Evolutionary conservation across 2,888 invertebrate genomes (phyloP), one percentile per base, ranked within the genome.

Genomic region (Hermodice carunculata): DNA sequence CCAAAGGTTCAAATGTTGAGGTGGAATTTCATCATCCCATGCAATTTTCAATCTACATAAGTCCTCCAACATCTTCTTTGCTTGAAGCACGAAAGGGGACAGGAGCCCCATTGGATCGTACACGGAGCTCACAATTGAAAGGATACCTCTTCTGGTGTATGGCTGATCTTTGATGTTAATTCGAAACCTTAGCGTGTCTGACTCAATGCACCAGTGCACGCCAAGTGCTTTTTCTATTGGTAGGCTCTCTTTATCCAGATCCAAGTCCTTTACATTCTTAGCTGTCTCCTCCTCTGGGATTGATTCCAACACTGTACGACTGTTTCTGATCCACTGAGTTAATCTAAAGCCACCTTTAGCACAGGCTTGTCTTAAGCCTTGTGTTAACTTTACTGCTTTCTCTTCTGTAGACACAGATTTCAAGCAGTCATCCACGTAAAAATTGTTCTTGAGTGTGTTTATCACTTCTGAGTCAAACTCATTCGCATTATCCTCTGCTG

Each of bases 101-200:
- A 88, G 54, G 88, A 87, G 26, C 87, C 87, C 64, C 2, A 64
- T 32, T 24, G 65, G 61, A 62, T 64, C 61, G 29, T 44, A 64
- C 2, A 64, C 24, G 14, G 65, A 64, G 3, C 53, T 24, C 3
- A 53, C 53, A 3, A 46, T 44, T 2, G 61, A 40, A 2, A 64
- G 46, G 24, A 64, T 44, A 11, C 65, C 53, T 34, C 61, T 28
- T 17, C 53, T 64, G 5, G 26, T 14, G 2, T n/a, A n/a, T n/a
- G 53, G 52, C 3, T 28, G 32, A 5, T 62, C 60, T n/a, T 43
- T 8, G 6, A 62, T 11, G 2, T 14, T 28, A n/a, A 54, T 8
- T 4, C 40, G 4, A 26, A 64, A 62, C 22, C 26, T 11, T 22
- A 66, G 48, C 22, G 28, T 26, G 22, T 61, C 61, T 8, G 29